Conservation (phyloP, 2,113 vertebrate species). For the Glareola pratincola region DNA sequence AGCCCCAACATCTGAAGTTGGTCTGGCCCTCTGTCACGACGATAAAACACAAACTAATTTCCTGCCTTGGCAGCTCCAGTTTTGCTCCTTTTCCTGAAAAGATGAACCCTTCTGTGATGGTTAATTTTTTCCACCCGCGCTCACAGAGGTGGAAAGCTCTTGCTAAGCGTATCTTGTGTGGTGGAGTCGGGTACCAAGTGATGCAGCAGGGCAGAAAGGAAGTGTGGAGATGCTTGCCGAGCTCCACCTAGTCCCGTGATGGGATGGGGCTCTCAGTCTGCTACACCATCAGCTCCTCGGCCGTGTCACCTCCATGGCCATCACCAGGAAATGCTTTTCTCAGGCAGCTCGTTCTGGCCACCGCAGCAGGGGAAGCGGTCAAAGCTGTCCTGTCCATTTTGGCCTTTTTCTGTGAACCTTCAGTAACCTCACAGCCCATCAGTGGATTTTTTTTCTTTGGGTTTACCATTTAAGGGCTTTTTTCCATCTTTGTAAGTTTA, state of each 20-base stretch:
- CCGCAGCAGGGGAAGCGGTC: neutral
- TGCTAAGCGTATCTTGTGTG: neutral
- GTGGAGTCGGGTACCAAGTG: neutral
- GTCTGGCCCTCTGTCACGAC: neutral
- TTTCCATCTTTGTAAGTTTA: constrained; percentile 9
- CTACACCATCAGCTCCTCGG: neutral
- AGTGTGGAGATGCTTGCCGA: accelerated
- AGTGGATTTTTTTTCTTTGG: constrained; percentile 10
- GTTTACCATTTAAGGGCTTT: constrained; percentile 59
- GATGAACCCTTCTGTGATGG: neutral
- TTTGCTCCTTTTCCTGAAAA: neutral
- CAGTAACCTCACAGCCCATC: neutral
- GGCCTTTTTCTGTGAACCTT: neutral
- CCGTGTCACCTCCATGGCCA: neutral
- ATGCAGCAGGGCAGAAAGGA: neutral
- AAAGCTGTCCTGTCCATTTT: neutral
- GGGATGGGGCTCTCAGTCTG: neutral
- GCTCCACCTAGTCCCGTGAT: neutral
- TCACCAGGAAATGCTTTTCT: constrained; percentile 1
- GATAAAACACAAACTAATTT: neutral
- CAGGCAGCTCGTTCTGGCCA: neutral
- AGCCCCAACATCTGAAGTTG: neutral
- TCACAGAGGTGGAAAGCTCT: neutral
- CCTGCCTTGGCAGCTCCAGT: neutral
- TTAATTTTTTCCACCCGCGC: neutral